Base-by-base conservation (phyloP, 2,888 invertebrate genomes). In the Chymomyza fuscimana region DNA sequence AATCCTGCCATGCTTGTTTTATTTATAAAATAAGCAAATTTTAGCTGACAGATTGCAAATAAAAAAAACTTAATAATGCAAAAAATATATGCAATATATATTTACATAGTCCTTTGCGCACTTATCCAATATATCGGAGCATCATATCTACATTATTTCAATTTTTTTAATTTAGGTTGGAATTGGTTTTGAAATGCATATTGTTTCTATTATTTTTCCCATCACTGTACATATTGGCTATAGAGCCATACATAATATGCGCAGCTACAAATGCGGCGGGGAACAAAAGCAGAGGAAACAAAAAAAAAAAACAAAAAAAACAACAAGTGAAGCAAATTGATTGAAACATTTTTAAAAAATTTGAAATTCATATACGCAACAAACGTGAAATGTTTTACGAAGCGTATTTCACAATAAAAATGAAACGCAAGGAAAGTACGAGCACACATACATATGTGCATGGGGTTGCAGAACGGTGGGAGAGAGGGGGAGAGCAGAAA, bases 281-380 rank as follows among this genome's bases (percentile, higher is more conserved):
- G 40, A 4, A 16, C 56, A 65, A 65, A 7, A 46, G 32, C 32
- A 32, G 32, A 32, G 7, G 32, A 32, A 32, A 56, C 16, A 65
- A 51, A 51, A 66, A 60, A 29, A 63, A 16, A 36, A 52, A 5
- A 16, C 12, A 25, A 12, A 29, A 61, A 5, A 56, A 71, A 73
- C 65, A 73, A 77, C 19, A 63, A 70, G 68, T 40, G 59, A 68
- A 79, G 54, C 63, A 46, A 74, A 77, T 63, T 78, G 79, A 83
- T 87, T 83, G 86, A 86, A 84, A 86, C 84, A 85, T 85, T 87
- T 83, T 87, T 80, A 68, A 87, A 86, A 86, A 87, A 86, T 86
- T 86, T 86, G 84, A 86, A 86, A 86, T 86, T 86, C 85, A 86
- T 86, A 86, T 88, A 80, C 86, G 86, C 88, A 86, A 76, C 85